phyloP scores from a whole-genome alignment of 2,797 vertebrate genomes.

The Peromyscus melanophrys region DNA sequence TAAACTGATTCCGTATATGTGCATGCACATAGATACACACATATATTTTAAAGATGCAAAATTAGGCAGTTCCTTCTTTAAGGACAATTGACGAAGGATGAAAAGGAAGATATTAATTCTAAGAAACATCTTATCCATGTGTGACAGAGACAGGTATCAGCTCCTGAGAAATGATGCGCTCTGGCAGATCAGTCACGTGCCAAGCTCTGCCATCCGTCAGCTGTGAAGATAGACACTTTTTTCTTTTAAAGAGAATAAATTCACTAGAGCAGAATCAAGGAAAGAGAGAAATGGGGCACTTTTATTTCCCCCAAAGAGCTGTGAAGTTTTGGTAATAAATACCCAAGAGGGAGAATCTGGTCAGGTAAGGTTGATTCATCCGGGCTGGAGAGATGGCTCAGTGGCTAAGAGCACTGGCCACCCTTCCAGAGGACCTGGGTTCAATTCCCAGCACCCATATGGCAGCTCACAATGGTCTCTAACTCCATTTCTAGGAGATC shows the following conservation, averaged over 20 bases:
- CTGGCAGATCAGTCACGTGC: not conserved
- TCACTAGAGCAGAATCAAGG: not conserved
- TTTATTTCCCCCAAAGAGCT: not conserved
- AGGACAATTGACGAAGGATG: not conserved
- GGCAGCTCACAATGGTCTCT: not conserved
- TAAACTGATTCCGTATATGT: not conserved
- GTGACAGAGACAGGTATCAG: conserved; percentile 8
- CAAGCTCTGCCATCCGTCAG: not conserved
- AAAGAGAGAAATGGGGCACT: not conserved
- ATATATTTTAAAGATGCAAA: not conserved
- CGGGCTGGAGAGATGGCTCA: not conserved
- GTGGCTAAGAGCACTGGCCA: not conserved
- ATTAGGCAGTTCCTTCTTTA: not conserved
- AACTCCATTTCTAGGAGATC: not conserved
- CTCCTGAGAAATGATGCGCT: conserved; percentile 1
- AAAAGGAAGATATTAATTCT: conserved; percentile 46
- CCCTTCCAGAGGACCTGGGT: not conserved
- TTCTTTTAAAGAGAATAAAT: not conserved
- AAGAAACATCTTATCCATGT: conserved; percentile 11
- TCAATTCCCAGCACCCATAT: not conserved
- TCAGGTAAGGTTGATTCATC: not conserved
- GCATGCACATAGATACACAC: accelerated
- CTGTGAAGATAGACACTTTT: not conserved
- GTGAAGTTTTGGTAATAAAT: not conserved
- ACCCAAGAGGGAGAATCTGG: too few species aligned